These are phyloP conservation scores for Bellardia pandia DNA, from an alignment of 2,888 invertebrate genomes.

Conservation along the genomic window DNA sequence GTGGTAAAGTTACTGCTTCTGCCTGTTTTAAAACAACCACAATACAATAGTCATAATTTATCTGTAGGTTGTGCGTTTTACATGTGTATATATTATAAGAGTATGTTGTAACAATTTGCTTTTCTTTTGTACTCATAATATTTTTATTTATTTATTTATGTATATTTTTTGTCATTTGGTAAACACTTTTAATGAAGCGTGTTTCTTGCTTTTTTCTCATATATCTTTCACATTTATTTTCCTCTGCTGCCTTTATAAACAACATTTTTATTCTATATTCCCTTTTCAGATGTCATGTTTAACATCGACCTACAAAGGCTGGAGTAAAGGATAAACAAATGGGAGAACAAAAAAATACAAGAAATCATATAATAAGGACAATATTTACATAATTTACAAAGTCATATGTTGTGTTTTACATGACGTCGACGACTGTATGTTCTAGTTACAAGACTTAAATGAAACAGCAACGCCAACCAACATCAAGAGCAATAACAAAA, in stretches of 20 bases:
- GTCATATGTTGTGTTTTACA: constrained; percentile 69
- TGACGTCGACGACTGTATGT: constrained; percentile 50
- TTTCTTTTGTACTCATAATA: constrained; percentile 7
- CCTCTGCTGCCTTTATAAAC: constrained; percentile 18
- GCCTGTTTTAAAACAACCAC: neutral
- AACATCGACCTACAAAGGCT: constrained; percentile 47
- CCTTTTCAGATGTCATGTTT: constrained; percentile 33
- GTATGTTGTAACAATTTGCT: constrained; percentile 19
- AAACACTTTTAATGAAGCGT: constrained; percentile 69
- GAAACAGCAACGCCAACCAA: constrained; percentile 25
- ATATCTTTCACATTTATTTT: neutral
- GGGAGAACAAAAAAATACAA: constrained; percentile 12
- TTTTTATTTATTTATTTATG: constrained; percentile 15
- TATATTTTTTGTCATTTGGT: constrained; percentile 26
- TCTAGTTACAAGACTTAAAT: constrained; percentile 39
- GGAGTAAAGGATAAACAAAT: neutral
- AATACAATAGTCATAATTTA: constrained; percentile 52
- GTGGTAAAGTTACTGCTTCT: constrained; percentile 13
- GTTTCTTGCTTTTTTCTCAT: constrained; percentile 17
- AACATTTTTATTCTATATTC: constrained; percentile 45
- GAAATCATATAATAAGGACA: constrained; percentile 67
- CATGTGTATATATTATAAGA: neutral
- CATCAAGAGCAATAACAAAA: neutral
- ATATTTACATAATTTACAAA: constrained; percentile 70
- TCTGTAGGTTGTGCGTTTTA: constrained; percentile 13